A percentile compares a stretch with the other conserved stretches of the same genome.
These are phyloP conservation scores for Ormyrus rosae DNA, from an alignment of 2,888 invertebrate species.

Conservation along the genomic window DNA sequence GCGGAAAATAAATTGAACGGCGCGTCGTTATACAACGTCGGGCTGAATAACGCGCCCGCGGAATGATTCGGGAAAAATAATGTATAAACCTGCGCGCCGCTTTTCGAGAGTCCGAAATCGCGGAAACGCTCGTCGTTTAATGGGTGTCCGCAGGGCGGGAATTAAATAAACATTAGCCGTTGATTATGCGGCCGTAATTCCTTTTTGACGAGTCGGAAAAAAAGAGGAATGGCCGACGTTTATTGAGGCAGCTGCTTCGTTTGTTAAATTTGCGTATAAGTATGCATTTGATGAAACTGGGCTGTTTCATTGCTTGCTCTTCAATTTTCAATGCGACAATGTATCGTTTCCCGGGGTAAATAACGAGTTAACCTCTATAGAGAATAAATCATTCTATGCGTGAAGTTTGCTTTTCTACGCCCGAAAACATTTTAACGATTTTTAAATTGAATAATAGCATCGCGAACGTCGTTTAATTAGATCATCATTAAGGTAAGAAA, in stretches of 20 bases:
- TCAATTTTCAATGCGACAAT: too few species aligned
- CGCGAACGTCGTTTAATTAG: too few species aligned
- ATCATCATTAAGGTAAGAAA: too few species aligned
- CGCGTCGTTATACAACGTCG: background rate
- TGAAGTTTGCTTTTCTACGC: too few species aligned
- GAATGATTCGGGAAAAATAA: constrained; percentile 12
- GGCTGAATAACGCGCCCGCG: background rate
- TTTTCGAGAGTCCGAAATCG: background rate
- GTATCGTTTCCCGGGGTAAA: too few species aligned
- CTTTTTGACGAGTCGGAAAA: background rate
- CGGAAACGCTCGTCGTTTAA: background rate
- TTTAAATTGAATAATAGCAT: too few species aligned
- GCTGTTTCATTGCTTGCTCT: too few species aligned
- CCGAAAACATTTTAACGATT: too few species aligned
- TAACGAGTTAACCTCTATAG: too few species aligned
- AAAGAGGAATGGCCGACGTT: background rate
- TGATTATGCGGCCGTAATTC: background rate
- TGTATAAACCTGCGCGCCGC: background rate
- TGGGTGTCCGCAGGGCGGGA: background rate
- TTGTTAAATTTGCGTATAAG: too few species aligned
- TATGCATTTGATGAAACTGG: too few species aligned
- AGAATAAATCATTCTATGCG: too few species aligned
- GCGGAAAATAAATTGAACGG: constrained; percentile 59
- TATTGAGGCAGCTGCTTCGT: constrained; percentile 39
- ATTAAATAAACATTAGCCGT: background rate